phyloP scores from a whole-genome alignment of 2,888 invertebrate genomes.

The Operophtera brumata region DNA sequence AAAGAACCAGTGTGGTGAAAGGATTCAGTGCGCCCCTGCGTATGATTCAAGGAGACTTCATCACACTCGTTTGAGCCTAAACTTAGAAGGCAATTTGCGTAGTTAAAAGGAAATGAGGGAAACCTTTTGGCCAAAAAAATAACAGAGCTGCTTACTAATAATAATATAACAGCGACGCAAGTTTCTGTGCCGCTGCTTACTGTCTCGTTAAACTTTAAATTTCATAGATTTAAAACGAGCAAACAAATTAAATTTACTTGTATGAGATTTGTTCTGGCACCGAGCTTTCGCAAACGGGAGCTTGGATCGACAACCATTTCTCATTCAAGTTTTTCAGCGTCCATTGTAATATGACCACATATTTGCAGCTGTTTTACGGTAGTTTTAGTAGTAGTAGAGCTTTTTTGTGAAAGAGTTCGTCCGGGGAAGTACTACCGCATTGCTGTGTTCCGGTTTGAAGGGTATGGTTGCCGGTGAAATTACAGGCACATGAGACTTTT shows the following conservation, averaged over 20 bases:
- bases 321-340: slow-evolving; percentile 11
- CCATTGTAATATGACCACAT: not conserved
- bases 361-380: not conserved
- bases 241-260: slow-evolving; percentile 18
- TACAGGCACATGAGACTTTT: too few relatives aligned
- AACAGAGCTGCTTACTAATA: not conserved
- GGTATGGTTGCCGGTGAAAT: too few relatives aligned
- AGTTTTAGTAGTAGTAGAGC: too few relatives aligned
- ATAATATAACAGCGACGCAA: not conserved
- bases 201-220: not conserved
- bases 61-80: too few relatives aligned
- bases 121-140: not conserved
- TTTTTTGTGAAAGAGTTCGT: too few relatives aligned
- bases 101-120: too few relatives aligned
- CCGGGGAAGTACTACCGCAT: too few relatives aligned
- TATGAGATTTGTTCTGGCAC: not conserved
- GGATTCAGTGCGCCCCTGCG: too few relatives aligned
- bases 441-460: too few relatives aligned
- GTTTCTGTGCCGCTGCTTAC: not conserved
- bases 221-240: slow-evolving; percentile 1
- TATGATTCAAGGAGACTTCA: too few relatives aligned
- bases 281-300: not conserved
- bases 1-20: too few relatives aligned
- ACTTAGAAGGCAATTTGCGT: too few relatives aligned
- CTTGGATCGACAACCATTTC: not conserved